Percentiles rank a stretch among this genome's conserved stretches.
These are phyloP conservation scores for Cyphomyrmex costatus DNA, from an alignment of 1,140 invertebrate species.

Conservation along the genomic window DNA sequence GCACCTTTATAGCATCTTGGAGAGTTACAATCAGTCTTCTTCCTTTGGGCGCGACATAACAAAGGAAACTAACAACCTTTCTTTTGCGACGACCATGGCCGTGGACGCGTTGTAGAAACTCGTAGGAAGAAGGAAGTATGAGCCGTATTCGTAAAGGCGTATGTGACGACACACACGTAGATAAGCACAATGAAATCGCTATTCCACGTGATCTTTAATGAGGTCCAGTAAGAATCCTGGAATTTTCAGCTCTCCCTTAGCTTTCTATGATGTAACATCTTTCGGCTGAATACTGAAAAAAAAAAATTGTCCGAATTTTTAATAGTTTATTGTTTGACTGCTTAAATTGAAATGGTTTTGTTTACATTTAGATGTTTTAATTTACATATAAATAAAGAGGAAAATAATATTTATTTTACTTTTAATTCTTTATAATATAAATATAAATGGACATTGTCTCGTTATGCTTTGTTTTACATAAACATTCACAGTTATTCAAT, in stretches of 20 bases:
- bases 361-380: background rate
- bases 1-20: background rate
- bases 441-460: background rate
- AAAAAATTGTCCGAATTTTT: conserved; percentile 55
- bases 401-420: background rate
- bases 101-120: conserved; percentile 49
- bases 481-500: background rate
- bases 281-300: conserved; percentile 68
- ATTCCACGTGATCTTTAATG: conserved; percentile 4
- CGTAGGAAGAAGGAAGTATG: conserved; percentile 74
- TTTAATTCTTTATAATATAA: background rate
- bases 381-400: background rate
- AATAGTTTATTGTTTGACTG: background rate
- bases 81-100: conserved; percentile 69
- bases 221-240: conserved; percentile 48
- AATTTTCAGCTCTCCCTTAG: conserved; percentile 80
- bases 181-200: conserved; percentile 32
- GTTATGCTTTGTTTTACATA: background rate
- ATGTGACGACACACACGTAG: background rate
- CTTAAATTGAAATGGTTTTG: background rate
- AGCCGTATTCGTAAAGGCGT: conserved; percentile 37
- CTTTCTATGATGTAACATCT: conserved; percentile 61
- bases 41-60: conserved; percentile 34
- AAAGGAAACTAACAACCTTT: conserved; percentile 65
- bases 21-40: background rate